Evolutionary conservation across 1,140 invertebrate genomes (phyloP), one percentile per base, ranked within the genome.

Genomic region (Acromyrmex charruanus): DNA sequence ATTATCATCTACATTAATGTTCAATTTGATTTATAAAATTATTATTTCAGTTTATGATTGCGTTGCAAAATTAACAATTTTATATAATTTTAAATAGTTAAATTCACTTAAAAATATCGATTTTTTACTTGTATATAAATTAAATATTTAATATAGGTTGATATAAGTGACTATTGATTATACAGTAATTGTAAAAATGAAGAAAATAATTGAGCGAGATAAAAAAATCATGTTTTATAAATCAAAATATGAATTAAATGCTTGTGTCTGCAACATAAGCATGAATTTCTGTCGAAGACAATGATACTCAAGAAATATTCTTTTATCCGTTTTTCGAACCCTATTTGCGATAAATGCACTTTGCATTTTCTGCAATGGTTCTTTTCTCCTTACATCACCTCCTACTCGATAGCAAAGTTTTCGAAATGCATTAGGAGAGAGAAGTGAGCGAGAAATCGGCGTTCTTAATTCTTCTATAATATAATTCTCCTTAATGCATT

Each of bases 391-490:
- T 25, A 35, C 55, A 31, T 16, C 14, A 16, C 74, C 35, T 82
- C 49, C 12, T 10, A 68, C 14, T 10, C 25, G n/a, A 65, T 6
- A 6, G 21, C n/a, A 5, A 75, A 89, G 68, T 81, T 86, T 63
- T 49, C 68, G 25, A 69, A 58, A 51, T 53, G 49, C 69, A 63
- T 88, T 86, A 28, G 58, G 9, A 59, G 53, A 61, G 68, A 74
- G 25, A 74, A 7, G 6, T 4, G 63, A 31, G 14, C 0, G 63
- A 71, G 49, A 81, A 55, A 87, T 44, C 28, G 88, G n/a, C 53
- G 53, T 14, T 68, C 71, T 87, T 89, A 90, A 90, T 90, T 87
- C 71, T 75, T 58, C 53, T 68, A 44, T 44, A 87, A 66, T 68
- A 87, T 28, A 89, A 84, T 77, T 75, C 51, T 44, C 16, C 21